Conservation (phyloP, 2,888 invertebrate species). For the Patella caerulea region DNA sequence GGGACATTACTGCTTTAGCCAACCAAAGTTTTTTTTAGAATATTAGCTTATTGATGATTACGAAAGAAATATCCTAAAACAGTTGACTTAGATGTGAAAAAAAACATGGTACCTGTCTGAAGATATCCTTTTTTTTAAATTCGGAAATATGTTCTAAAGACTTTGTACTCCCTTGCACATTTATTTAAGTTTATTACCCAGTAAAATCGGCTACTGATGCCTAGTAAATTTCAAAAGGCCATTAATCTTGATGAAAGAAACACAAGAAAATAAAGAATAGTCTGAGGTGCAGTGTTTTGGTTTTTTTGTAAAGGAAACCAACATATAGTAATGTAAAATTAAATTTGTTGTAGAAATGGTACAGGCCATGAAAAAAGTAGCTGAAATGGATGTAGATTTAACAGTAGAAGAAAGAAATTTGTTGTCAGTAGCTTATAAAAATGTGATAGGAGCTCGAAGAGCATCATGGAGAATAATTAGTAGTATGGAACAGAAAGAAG, state of each 20-base stretch:
- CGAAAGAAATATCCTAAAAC: no score
- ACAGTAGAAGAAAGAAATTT: slow-evolving; percentile 98
- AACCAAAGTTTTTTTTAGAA: no score
- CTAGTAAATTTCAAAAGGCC: background rate
- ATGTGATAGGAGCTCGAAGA: slow-evolving; percentile 97
- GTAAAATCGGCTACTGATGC: background rate
- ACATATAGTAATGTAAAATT: background rate
- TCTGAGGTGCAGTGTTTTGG: background rate
- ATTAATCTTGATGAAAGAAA: background rate
- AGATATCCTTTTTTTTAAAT: no score
- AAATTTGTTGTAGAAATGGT: slow-evolving; percentile 88
- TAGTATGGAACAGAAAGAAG: slow-evolving; percentile 96
- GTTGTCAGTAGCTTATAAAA: slow-evolving; percentile 98
- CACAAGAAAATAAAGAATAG: no score
- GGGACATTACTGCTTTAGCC: no score
- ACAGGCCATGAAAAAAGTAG: slow-evolving; percentile 97
- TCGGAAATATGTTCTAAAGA: no score
- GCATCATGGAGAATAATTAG: slow-evolving; percentile 99
- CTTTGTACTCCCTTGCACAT: no score
- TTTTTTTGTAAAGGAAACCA: background rate
- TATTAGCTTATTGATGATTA: no score
- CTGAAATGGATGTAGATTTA: slow-evolving; percentile 92
- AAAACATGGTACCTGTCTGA: no score
- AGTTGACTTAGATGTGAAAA: no score
- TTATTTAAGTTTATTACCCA: no score